These are phyloP conservation scores for Oreortyx pictus DNA, from an alignment of 2,797 vertebrate genomes.

Conservation along the genomic window DNA sequence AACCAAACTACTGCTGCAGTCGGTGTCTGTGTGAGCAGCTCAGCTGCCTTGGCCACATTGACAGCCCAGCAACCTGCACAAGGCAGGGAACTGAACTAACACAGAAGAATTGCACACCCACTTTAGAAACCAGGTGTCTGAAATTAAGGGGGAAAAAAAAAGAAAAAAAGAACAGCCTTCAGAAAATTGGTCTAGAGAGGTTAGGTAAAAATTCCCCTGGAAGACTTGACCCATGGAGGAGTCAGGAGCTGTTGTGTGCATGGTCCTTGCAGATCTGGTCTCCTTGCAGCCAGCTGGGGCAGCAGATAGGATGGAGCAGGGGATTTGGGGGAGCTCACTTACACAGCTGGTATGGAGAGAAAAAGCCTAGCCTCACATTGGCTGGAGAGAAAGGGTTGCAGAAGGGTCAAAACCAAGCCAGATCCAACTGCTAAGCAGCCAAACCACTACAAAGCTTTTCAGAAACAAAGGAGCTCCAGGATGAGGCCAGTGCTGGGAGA, in stretches of 20 bases:
- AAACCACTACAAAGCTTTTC: neutral
- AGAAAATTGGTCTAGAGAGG: neutral
- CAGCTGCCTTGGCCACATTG: neutral
- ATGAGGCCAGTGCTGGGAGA: neutral
- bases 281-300: neutral
- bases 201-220: neutral
- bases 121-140: neutral
- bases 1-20: neutral
- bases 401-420: neutral
- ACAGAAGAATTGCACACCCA: accelerated
- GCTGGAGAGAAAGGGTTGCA: neutral
- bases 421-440: neutral
- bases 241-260: accelerated
- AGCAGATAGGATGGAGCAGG: neutral
- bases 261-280: neutral
- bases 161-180: neutral
- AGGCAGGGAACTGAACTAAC: neutral
- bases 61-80: neutral
- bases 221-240: neutral
- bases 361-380: neutral
- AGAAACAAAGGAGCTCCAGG: neutral
- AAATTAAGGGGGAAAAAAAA: neutral
- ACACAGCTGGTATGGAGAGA: neutral
- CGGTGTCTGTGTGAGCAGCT: neutral
- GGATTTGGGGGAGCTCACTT: neutral